Evolutionary conservation across 2,888 invertebrate genomes (phyloP).

Genomic region (Hoplodrina ambigua): DNA sequence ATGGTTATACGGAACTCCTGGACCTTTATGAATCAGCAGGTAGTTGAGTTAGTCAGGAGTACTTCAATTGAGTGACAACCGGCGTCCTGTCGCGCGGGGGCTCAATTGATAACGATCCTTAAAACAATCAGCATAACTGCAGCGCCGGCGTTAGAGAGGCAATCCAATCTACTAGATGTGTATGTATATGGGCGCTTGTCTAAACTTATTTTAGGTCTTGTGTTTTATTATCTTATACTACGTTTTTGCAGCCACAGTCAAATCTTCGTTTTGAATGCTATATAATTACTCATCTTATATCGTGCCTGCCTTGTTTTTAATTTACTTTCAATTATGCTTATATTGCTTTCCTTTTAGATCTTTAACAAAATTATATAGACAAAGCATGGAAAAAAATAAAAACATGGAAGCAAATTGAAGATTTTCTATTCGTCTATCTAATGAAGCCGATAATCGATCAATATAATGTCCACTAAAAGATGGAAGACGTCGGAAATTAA

Average conservation of each 20-base stretch:
- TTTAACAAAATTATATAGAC: not conserved
- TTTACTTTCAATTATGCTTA: not conserved
- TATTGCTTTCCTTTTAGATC: not conserved
- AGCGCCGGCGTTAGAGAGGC: slow-evolving; percentile 65
- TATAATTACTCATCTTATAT: no score
- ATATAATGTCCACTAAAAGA: slow-evolving; percentile 41
- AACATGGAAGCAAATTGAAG: slow-evolving; percentile 41
- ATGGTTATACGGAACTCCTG: slow-evolving; percentile 32
- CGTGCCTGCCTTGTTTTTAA: not conserved
- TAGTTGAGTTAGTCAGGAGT: slow-evolving; percentile 38
- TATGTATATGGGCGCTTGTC: slow-evolving; percentile 33
- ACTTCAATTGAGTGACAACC: slow-evolving; percentile 64
- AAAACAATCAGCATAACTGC: slow-evolving; percentile 55
- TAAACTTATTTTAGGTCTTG: slow-evolving; percentile 16
- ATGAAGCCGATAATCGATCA: slow-evolving; percentile 50
- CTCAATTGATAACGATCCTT: slow-evolving; percentile 61
- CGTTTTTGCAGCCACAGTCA: not conserved
- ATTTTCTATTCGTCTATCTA: slow-evolving; percentile 37
- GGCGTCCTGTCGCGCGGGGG: slow-evolving; percentile 57
- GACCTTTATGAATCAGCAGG: slow-evolving; percentile 53
- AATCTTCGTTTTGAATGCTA: no score
- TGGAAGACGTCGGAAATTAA: slow-evolving; percentile 35
- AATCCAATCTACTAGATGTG: slow-evolving; percentile 45
- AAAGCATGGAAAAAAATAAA: no score
- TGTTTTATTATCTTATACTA: not conserved